Conservation (phyloP, 92 coral and sea anemone species). For the Porites lobata region DNA sequence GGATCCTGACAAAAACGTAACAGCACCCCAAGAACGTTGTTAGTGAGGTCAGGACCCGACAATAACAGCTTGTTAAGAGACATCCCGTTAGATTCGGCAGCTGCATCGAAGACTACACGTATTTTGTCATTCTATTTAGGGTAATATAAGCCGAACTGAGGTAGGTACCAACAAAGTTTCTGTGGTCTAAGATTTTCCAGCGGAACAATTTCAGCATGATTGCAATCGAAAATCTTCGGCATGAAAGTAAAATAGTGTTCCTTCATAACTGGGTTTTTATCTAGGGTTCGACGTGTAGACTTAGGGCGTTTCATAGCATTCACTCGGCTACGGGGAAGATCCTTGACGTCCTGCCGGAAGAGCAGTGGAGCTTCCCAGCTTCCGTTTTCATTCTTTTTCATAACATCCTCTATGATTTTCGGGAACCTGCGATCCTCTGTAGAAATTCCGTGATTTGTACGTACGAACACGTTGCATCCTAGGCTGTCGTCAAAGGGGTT, state of each 20-base stretch:
- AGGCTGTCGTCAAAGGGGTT: conserved; percentile 32
- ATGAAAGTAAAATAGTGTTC: not conserved
- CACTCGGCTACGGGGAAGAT: not conserved
- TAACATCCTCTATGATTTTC: conserved; percentile 39
- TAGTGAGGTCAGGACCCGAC: conserved; percentile 48
- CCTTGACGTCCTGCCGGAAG: not conserved
- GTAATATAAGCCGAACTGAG: conserved; percentile 57
- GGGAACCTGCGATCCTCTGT: conserved; percentile 44
- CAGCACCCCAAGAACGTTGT: conserved; percentile 58
- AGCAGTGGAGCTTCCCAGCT: not conserved
- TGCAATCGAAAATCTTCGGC: not conserved
- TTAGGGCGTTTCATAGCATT: not conserved
- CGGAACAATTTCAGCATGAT: too few species aligned
- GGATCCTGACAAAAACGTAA: conserved; percentile 61
- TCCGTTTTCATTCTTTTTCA: conserved; percentile 28
- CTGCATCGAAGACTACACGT: conserved; percentile 67
- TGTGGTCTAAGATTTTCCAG: too few species aligned
- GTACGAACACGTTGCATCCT: conserved; percentile 12
- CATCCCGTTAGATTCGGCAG: conserved; percentile 51
- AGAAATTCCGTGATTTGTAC: conserved; percentile 9
- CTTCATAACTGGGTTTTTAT: not conserved
- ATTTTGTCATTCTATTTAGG: conserved; percentile 56
- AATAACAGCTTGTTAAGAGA: conserved; percentile 60
- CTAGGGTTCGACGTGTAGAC: not conserved
- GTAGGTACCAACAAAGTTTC: conserved; percentile 6